phyloP scores from a whole-genome alignment of 1,140 invertebrate species.

The Eufriesea mexicana region DNA sequence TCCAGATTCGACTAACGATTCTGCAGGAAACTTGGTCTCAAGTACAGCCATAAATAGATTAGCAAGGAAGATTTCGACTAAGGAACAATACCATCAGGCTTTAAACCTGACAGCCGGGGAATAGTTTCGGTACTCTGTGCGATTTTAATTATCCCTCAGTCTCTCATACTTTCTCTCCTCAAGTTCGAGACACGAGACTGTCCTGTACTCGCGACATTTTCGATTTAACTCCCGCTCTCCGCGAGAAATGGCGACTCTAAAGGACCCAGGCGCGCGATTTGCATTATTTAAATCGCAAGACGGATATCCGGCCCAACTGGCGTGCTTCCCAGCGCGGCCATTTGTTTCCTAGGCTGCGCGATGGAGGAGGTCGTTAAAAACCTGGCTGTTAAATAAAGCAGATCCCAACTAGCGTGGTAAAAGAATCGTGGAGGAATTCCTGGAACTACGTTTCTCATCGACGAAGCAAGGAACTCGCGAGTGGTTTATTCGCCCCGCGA shows the following conservation, averaged over 20 bases:
- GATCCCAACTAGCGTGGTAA: not conserved
- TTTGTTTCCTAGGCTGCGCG: not conserved
- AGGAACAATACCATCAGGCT: too few species aligned
- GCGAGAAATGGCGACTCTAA: not conserved
- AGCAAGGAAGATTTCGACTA: too few species aligned
- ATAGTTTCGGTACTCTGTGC: too few species aligned
- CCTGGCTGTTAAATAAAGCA: constrained; percentile 1
- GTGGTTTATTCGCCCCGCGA: not conserved
- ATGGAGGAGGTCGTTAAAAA: constrained; percentile 15
- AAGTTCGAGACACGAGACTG: too few species aligned
- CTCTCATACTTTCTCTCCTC: too few species aligned
- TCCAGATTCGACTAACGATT: not conserved
- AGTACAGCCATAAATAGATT: too few species aligned
- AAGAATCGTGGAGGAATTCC: not conserved
- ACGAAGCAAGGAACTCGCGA: not conserved
- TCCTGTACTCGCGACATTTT: not conserved
- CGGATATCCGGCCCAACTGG: not conserved
- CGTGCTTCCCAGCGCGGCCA: not conserved
- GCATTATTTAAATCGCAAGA: constrained; percentile 35
- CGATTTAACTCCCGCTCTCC: not conserved
- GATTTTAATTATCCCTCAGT: too few species aligned
- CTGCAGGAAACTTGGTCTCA: not conserved
- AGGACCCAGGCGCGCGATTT: not conserved
- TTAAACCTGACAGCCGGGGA: too few species aligned
- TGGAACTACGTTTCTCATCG: not conserved